Evolutionary conservation across 1,140 invertebrate species (phyloP).

Genomic region (Bombus huntii): DNA sequence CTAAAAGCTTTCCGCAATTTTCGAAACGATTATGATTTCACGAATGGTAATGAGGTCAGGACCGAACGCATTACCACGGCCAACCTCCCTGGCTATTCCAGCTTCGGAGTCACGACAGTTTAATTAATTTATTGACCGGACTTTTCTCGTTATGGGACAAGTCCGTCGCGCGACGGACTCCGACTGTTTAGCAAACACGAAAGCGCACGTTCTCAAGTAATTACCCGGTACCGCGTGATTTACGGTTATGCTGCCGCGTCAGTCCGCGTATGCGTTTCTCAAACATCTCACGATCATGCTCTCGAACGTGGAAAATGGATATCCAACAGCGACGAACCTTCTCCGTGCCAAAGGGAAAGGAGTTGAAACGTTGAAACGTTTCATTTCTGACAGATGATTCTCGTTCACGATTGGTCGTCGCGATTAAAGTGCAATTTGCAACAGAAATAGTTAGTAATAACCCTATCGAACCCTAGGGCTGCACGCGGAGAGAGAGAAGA

Average conservation of each 20-base stretch:
- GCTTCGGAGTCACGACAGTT: conserved; percentile 37
- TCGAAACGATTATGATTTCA: conserved; percentile 55
- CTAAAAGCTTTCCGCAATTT: conserved; percentile 65
- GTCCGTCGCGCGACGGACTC: conserved; percentile 7
- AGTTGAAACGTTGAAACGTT: background rate
- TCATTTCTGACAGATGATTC: background rate
- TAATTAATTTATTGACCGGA: conserved; percentile 61
- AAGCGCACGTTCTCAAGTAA: conserved; percentile 51
- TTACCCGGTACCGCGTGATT: conserved; percentile 41
- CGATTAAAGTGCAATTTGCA: background rate
- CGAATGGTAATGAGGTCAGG: conserved; percentile 43
- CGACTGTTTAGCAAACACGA: conserved; percentile 51
- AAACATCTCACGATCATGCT: conserved; percentile 22
- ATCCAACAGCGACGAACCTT: background rate
- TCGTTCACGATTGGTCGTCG: background rate
- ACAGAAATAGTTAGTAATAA: background rate
- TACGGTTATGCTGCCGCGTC: conserved; percentile 34
- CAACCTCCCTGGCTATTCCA: conserved; percentile 10
- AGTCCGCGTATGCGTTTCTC: conserved; percentile 28
- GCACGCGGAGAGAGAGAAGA: background rate
- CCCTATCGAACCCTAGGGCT: background rate
- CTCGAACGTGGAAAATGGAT: background rate
- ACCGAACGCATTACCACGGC: conserved; percentile 24
- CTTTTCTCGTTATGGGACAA: conserved; percentile 49
- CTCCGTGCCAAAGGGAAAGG: background rate